These are phyloP conservation scores for Lytechinus pictus DNA, from an alignment of 35 echinoderm and acorn worm species.

Conservation along the genomic window DNA sequence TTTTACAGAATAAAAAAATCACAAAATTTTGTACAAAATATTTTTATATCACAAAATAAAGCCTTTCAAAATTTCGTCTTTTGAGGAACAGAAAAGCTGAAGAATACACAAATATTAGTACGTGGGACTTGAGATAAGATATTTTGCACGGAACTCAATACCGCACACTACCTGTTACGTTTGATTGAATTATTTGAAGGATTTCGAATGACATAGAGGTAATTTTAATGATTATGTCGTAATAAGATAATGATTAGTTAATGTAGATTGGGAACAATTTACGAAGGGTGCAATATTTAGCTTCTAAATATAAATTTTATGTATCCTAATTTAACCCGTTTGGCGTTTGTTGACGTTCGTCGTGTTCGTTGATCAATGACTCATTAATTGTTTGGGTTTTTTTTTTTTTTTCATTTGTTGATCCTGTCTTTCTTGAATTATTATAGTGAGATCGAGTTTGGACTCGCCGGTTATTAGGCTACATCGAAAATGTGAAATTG, in stretches of 20 bases:
- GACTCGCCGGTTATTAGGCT: too few relatives aligned
- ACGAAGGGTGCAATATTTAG: too few relatives aligned
- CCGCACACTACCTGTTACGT: neutral
- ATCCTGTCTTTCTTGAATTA: too few relatives aligned
- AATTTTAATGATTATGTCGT: neutral
- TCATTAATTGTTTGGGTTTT: too few relatives aligned
- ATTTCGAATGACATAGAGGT: neutral
- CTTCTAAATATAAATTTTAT: too few relatives aligned
- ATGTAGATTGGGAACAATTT: neutral
- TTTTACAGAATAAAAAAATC: too few relatives aligned
- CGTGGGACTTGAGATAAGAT: neutral
- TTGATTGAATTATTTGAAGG: neutral
- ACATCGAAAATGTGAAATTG: too few relatives aligned
- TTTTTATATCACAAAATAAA: neutral
- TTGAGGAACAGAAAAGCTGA: neutral
- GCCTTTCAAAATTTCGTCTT: neutral
- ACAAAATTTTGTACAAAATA: neutral
- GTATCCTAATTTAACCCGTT: too few relatives aligned
- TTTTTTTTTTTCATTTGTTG: too few relatives aligned
- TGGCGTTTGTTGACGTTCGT: too few relatives aligned
- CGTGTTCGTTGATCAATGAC: too few relatives aligned
- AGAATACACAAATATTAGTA: neutral
- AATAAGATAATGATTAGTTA: neutral
- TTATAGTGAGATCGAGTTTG: too few relatives aligned
- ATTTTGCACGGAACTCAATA: neutral